These are phyloP conservation scores for Kuschelorhynchus macadamiae DNA, from an alignment of 2,888 invertebrate genomes.

Conservation along the genomic window DNA sequence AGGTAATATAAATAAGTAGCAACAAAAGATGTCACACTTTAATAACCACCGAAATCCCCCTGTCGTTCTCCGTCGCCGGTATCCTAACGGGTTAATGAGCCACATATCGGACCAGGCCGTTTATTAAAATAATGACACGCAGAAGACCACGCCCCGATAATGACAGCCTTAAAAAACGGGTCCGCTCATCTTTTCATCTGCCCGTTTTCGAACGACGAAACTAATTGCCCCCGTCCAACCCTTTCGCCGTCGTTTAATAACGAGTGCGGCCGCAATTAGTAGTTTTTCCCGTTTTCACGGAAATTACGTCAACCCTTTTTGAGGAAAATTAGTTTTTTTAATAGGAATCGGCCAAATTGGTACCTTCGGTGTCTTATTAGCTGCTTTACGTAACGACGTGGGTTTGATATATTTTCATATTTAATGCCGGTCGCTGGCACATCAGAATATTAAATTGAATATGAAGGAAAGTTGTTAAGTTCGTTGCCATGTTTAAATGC, in stretches of 20 bases:
- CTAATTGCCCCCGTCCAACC: constrained; percentile 60
- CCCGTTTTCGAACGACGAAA: constrained; percentile 58
- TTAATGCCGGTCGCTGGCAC: constrained; percentile 10
- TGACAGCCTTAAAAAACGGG: constrained; percentile 58
- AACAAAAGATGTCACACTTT: constrained; percentile 27
- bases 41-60: constrained; percentile 14
- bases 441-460: constrained; percentile 20
- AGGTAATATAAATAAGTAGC: too few species aligned
- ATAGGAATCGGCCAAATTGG: constrained; percentile 7
- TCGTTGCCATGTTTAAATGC: too few species aligned
- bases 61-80: constrained; percentile 13
- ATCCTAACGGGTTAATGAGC: constrained; percentile 43
- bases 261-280: constrained; percentile 38
- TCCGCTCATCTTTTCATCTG: constrained; percentile 61
- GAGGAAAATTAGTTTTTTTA: constrained; percentile 42
- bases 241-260: constrained; percentile 52
- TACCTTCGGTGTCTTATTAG: constrained; percentile 27
- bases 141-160: constrained; percentile 59
- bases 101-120: constrained; percentile 53
- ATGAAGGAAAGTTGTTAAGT: too few species aligned
- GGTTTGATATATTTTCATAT: constrained; percentile 29
- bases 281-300: constrained; percentile 46
- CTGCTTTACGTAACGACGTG: constrained; percentile 26
- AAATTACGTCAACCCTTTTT: constrained; percentile 47
- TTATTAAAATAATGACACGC: constrained; percentile 63